A percentile compares a stretch with the other conserved stretches of the same genome.
Conservation (phyloP, 2,888 invertebrate genomes). For the Cheiracanthium punctorium region DNA sequence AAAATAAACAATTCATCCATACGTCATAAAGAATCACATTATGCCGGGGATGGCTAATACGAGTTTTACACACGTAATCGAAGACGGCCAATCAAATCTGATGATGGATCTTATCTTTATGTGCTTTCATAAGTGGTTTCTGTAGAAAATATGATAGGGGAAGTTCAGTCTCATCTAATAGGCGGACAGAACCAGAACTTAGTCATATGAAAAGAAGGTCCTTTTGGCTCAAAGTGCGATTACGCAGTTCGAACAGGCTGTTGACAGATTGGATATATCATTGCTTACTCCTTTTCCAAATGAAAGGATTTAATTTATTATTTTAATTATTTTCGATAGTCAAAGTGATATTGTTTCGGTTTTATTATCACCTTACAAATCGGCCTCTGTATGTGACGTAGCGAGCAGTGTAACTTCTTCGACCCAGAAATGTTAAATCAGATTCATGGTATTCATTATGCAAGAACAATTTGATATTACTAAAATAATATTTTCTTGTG, state of each 20-base stretch:
- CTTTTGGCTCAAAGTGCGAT: background rate
- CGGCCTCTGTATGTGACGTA: background rate
- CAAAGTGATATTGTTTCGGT: background rate
- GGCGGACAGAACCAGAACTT: slow-evolving; percentile 8
- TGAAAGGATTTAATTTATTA: too few relatives aligned
- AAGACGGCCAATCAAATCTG: background rate
- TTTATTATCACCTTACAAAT: background rate
- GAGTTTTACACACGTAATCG: background rate
- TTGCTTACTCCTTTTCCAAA: background rate
- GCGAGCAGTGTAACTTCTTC: background rate
- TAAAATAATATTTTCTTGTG: too few relatives aligned
- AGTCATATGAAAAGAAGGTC: background rate
- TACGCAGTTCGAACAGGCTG: background rate
- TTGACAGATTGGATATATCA: background rate
- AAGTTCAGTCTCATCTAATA: background rate
- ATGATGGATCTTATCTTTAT: slow-evolving; percentile 4
- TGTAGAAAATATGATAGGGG: background rate
- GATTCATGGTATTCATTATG: too few relatives aligned
- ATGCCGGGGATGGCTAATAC: background rate
- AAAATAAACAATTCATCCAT: background rate
- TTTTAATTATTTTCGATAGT: background rate
- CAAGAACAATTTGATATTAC: too few relatives aligned
- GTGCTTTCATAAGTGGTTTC: background rate
- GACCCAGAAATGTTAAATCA: background rate
- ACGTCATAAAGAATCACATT: background rate